A percentile compares a stretch with the other conserved stretches of the same genome.
Evolutionary conservation across 2,888 invertebrate genomes (phyloP).

Genomic region (Anthoptus insignis): DNA sequence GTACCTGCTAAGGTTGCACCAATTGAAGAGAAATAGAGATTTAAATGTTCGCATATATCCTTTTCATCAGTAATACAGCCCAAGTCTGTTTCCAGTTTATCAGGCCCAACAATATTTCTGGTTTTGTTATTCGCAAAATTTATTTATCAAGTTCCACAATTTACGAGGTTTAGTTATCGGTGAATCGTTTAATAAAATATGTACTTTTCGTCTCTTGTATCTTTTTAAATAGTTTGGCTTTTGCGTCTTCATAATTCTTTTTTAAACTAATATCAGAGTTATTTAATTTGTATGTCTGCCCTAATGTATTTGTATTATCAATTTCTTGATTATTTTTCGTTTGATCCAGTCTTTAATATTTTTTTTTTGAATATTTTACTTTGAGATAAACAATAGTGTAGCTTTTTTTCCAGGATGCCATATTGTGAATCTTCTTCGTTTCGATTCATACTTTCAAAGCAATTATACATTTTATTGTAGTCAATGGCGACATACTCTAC

Average conservation of each 20-base stretch:
- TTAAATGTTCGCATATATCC: conserved; percentile 19
- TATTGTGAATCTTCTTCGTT: not conserved
- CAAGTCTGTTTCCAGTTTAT: not conserved
- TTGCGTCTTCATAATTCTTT: not conserved
- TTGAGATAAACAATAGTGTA: not conserved
- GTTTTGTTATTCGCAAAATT: conserved; percentile 13
- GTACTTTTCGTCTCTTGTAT: conserved; percentile 12
- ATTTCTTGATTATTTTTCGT: conserved; percentile 13
- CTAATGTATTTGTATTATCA: conserved; percentile 17
- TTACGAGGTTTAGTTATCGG: conserved; percentile 4
- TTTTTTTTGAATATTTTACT: conserved; percentile 26
- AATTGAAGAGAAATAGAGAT: conserved; percentile 12
- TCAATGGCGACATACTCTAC: conserved; percentile 37
- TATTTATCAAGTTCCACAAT: conserved; percentile 24
- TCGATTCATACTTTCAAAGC: not conserved
- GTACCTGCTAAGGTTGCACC: conserved; percentile 10
- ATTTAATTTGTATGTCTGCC: conserved; percentile 14
- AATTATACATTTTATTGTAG: conserved; percentile 20
- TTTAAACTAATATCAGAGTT: not conserved
- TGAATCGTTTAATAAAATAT: conserved; percentile 12
- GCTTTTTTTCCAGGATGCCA: conserved; percentile 13
- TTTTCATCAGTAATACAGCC: conserved; percentile 2
- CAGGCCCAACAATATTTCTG: not conserved
- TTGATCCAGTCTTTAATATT: conserved; percentile 26
- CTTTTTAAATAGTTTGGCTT: not conserved